Evolutionary conservation across 1,140 invertebrate genomes (phyloP).

Genomic region (Aphaenogaster ashmeadi): DNA sequence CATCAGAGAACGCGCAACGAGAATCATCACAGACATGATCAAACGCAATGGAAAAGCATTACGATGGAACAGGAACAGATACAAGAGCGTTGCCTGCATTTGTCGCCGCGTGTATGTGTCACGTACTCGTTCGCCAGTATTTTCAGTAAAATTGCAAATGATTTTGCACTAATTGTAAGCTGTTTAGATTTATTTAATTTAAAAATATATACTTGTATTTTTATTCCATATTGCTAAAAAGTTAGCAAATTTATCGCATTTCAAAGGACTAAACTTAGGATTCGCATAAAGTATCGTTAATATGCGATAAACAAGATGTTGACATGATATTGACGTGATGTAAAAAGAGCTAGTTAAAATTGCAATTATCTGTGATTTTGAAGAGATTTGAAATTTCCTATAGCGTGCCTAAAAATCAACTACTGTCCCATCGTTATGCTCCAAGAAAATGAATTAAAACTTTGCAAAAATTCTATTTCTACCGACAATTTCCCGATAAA

Average conservation of each 20-base stretch:
- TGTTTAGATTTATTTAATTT: background rate
- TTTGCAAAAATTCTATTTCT: background rate
- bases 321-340: no score
- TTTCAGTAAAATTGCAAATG: background rate
- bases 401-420: background rate
- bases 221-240: background rate
- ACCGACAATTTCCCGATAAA: conserved; percentile 51
- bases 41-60: background rate
- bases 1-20: background rate
- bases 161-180: background rate
- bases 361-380: background rate
- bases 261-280: background rate
- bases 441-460: background rate
- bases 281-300: background rate
- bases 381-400: background rate
- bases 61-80: background rate
- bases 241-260: background rate
- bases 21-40: background rate
- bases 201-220: background rate
- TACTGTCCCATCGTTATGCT: background rate
- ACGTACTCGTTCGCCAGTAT: background rate
- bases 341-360: background rate
- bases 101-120: background rate
- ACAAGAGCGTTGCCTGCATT: background rate
- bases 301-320: background rate